Conservation (phyloP, 1,140 invertebrate species). For the Leptinotarsa defecta region DNA sequence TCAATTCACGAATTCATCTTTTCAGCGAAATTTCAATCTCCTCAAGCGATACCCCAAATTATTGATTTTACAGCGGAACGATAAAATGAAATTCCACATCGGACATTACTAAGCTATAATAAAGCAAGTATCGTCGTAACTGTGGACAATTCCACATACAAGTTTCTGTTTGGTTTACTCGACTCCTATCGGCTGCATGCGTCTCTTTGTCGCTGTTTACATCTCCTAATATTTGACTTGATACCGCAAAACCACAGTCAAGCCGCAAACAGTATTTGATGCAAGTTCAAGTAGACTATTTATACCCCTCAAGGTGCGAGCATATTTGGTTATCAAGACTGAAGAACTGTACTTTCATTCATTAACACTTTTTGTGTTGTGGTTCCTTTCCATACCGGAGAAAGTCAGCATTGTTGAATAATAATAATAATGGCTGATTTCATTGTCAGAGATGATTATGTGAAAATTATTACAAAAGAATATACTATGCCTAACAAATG, state of each 20-base stretch:
- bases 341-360: background rate
- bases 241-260: constrained; percentile 43
- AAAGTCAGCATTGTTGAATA: no score
- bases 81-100: no score
- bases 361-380: no score
- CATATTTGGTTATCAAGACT: background rate
- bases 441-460: no score
- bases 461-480: no score
- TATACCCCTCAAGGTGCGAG: constrained; percentile 1
- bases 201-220: constrained; percentile 46
- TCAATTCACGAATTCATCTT: no score
- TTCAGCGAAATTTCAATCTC: no score
- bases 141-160: constrained; percentile 28
- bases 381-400: no score
- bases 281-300: constrained; percentile 18
- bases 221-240: constrained; percentile 45
- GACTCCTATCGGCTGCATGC: constrained; percentile 42
- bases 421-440: no score
- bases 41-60: no score
- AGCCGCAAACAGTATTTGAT: constrained; percentile 38
- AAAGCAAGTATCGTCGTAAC: constrained; percentile 5
- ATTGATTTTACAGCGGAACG: no score
- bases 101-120: background rate
- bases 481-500: no score
- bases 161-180: constrained; percentile 39